Percentiles rank a stretch among this genome's conserved stretches.
Conservation (phyloP, 2,113 vertebrate genomes). For the Chlamydotis undulata region DNA sequence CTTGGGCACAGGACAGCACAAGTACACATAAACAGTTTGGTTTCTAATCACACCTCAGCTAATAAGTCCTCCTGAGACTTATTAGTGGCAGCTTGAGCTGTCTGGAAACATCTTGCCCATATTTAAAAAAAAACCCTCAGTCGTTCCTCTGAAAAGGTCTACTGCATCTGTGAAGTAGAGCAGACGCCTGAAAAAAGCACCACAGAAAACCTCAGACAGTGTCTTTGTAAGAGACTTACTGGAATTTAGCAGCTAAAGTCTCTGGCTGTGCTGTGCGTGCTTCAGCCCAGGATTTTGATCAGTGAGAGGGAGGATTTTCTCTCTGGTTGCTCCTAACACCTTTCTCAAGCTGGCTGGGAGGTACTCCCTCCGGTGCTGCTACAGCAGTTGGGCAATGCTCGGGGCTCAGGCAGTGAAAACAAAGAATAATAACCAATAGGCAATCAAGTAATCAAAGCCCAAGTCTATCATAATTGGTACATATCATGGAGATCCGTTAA, state of each 20-base stretch:
- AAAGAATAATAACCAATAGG: background rate
- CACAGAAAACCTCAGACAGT: background rate
- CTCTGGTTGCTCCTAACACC: background rate
- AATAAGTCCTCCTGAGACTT: slow-evolving; percentile 60
- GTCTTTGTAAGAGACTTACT: background rate
- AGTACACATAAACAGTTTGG: slow-evolving; percentile 3
- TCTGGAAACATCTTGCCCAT: background rate
- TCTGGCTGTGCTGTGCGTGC: background rate
- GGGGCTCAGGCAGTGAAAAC: background rate
- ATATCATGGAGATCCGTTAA: background rate
- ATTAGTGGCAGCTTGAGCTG: slow-evolving; percentile 37
- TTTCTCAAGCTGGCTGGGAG: background rate
- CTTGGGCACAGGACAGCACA: background rate
- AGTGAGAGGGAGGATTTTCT: background rate
- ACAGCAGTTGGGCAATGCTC: background rate
- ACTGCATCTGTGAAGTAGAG: background rate
- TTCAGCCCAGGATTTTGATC: background rate
- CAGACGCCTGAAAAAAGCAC: background rate
- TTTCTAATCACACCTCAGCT: slow-evolving; percentile 63
- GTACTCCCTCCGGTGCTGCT: background rate
- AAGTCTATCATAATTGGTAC: background rate
- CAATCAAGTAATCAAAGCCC: background rate
- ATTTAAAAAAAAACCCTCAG: background rate
- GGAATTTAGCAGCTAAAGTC: background rate
- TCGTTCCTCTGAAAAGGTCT: slow-evolving; percentile 11